A percentile compares a stretch with the other conserved stretches of the same genome.
phyloP scores from a whole-genome alignment of 2,888 invertebrate genomes.

The Clivina fossor region DNA sequence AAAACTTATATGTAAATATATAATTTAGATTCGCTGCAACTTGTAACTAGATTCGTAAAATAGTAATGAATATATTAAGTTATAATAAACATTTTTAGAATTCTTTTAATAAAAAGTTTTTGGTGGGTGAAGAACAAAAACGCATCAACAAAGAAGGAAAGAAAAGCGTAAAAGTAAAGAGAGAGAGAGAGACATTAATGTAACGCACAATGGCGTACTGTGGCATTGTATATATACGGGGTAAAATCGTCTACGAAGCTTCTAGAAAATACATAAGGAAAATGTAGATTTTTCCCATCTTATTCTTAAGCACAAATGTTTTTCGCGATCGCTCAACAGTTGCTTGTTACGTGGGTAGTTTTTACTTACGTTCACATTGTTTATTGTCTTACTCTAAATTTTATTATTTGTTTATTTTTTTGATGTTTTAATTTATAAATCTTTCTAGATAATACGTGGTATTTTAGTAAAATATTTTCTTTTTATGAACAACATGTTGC shows the following conservation, averaged over 20 bases:
- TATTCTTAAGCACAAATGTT: constrained; percentile 27
- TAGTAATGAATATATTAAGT: background rate
- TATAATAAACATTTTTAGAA: constrained; percentile 24
- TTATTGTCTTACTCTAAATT: background rate
- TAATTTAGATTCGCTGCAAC: too few relatives aligned
- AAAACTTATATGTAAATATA: too few relatives aligned
- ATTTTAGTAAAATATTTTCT: constrained; percentile 7
- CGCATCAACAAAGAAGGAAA: background rate
- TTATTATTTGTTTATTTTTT: background rate
- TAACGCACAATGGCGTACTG: too few relatives aligned
- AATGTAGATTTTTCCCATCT: constrained; percentile 35
- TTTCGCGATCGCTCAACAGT: background rate
- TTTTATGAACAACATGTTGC: too few relatives aligned
- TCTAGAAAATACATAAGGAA: constrained; percentile 33
- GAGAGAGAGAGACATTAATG: background rate
- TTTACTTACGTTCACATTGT: background rate
- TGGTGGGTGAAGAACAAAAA: constrained; percentile 18
- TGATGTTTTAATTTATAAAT: too few relatives aligned
- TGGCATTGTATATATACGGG: too few relatives aligned
- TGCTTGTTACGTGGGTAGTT: constrained; percentile 9
- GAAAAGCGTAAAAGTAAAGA: constrained; percentile 15
- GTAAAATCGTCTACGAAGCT: constrained; percentile 18
- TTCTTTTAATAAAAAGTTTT: constrained; percentile 31
- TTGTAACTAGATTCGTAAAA: background rate
- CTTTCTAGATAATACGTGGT: background rate